phyloP scores from a whole-genome alignment of 2,888 invertebrate genomes.

The Oeneis ivallda region DNA sequence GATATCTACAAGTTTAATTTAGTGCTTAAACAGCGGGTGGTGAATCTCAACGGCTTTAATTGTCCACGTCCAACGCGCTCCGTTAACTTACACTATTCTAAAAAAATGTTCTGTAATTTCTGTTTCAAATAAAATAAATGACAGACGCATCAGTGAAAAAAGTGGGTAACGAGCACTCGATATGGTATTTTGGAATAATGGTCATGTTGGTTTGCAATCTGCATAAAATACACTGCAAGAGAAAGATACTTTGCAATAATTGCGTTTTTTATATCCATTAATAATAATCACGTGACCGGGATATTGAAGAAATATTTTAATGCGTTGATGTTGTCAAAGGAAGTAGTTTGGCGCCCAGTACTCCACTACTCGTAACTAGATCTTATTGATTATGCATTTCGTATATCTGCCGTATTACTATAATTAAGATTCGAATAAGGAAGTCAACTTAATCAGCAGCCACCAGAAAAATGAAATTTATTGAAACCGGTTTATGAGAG shows the following conservation, averaged over 20 bases:
- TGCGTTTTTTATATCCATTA: not conserved
- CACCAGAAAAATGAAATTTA: constrained; percentile 1
- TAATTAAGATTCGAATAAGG: not conserved
- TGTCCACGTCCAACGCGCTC: constrained; percentile 56
- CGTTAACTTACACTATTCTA: constrained; percentile 51
- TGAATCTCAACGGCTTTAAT: constrained; percentile 71
- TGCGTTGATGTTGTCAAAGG: not conserved
- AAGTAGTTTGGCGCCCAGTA: constrained; percentile 4
- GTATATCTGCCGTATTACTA: not conserved
- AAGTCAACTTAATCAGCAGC: not conserved
- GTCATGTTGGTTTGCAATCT: no score
- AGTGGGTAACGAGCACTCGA: no score
- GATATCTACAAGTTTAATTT: constrained; percentile 50
- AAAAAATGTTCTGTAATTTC: constrained; percentile 4
- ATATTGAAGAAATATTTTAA: not conserved
- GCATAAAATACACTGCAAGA: not conserved
- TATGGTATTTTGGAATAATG: no score
- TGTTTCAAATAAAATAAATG: constrained; percentile 11
- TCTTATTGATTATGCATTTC: not conserved
- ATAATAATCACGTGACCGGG: not conserved
- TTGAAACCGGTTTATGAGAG: constrained; percentile 11
- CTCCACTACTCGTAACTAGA: not conserved
- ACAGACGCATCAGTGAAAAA: not conserved
- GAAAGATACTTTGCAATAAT: not conserved
- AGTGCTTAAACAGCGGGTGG: constrained; percentile 61